phyloP scores from a whole-genome alignment of 2,797 vertebrate species.

The Pantherophis alleghaniensis region DNA sequence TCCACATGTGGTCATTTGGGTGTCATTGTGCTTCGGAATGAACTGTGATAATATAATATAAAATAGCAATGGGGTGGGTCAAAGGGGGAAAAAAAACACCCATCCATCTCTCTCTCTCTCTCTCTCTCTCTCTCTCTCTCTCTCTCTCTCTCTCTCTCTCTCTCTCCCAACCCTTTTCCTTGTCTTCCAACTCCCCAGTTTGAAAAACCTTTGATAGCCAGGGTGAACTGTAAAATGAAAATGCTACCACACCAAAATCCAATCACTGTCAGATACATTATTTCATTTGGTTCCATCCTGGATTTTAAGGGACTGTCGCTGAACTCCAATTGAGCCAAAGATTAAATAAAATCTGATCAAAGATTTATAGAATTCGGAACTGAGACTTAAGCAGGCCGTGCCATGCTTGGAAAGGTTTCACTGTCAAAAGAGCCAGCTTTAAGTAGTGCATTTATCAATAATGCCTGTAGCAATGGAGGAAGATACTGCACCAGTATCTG shows the following conservation, averaged over 20 bases:
- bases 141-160: neutral
- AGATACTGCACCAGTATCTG: conserved; percentile 15
- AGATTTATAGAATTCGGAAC: conserved; percentile 74
- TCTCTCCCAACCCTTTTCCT: conserved; percentile 37
- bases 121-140: neutral
- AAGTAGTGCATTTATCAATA: conserved; percentile 31
- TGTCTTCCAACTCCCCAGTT: conserved; percentile 34
- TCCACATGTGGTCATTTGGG: neutral
- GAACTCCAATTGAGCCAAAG: conserved; percentile 71
- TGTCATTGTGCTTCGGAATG: neutral
- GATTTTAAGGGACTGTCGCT: conserved; percentile 68
- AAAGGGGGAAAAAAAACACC: conserved; percentile 51
- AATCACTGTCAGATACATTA: conserved; percentile 69
- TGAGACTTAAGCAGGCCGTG: conserved; percentile 66
- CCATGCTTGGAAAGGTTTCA: conserved; percentile 52
- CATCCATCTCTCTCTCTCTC: neutral
- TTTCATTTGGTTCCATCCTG: conserved; percentile 69
- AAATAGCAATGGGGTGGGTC: conserved; percentile 44
- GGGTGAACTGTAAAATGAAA: conserved; percentile 70
- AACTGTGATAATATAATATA: conserved; percentile 45
- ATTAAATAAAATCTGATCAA: conserved; percentile 78
- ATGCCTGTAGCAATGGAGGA: neutral
- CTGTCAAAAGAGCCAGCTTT: conserved; percentile 29
- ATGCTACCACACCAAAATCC: conserved; percentile 69
- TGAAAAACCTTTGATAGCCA: conserved; percentile 67